These are phyloP conservation scores for Apamea sordens DNA, from an alignment of 2,888 invertebrate genomes.

Conservation along the genomic window DNA sequence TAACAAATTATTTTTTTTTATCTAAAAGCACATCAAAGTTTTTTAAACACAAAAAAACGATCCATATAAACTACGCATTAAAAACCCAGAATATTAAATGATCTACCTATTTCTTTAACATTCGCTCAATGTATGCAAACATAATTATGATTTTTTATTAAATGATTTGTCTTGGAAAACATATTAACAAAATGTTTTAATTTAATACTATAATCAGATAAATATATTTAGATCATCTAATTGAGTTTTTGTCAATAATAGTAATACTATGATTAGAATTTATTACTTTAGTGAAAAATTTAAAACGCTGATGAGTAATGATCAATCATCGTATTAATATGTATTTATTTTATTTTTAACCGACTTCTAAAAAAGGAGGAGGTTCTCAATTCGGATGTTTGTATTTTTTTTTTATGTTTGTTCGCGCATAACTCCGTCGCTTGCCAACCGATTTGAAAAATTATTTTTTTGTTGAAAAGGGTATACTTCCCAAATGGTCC, in stretches of 20 bases:
- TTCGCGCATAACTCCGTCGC: too few relatives aligned
- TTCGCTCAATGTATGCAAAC: not conserved
- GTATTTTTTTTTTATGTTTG: too few relatives aligned
- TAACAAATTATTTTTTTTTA: constrained; percentile 1
- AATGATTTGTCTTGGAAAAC: constrained; percentile 14
- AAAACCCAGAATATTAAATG: constrained; percentile 4
- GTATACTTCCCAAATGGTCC: too few relatives aligned
- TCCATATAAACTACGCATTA: not conserved
- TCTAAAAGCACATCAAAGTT: not conserved
- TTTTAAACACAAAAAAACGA: constrained; percentile 13
- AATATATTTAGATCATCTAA: not conserved
- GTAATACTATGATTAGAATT: constrained; percentile 9
- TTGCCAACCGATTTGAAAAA: too few relatives aligned
- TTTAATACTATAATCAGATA: constrained; percentile 14
- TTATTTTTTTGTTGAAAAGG: too few relatives aligned
- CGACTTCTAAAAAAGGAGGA: too few relatives aligned
- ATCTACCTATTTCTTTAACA: constrained; percentile 3
- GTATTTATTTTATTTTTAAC: not conserved
- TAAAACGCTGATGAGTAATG: constrained; percentile 1
- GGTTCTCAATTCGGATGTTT: too few relatives aligned
- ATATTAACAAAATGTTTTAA: constrained; percentile 27
- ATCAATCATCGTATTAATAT: not conserved
- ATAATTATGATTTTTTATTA: not conserved
- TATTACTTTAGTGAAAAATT: not conserved
- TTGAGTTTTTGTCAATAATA: not conserved